Evolutionary conservation across 2,888 invertebrate species (phyloP).

Genomic region (Protophormia terraenovae): DNA sequence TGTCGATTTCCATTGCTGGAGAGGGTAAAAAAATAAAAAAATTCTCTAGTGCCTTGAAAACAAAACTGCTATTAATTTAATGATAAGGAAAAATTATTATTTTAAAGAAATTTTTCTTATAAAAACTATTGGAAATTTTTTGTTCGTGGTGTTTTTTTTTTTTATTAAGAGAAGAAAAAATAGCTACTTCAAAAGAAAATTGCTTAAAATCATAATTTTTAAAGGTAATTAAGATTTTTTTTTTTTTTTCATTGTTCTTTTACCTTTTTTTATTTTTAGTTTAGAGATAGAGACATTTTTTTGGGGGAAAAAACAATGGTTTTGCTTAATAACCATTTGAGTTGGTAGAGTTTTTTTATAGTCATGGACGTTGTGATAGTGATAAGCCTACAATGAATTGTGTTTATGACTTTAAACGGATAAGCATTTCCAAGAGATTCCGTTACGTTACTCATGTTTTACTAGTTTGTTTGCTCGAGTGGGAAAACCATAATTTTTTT

Average conservation of each 20-base stretch:
- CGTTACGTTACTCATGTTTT: constrained; percentile 37
- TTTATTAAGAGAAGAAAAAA: too few species aligned
- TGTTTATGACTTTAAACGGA: constrained; percentile 66
- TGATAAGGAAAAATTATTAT: constrained; percentile 38
- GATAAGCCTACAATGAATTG: constrained; percentile 67
- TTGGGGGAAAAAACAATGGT: constrained; percentile 15
- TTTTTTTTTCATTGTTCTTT: too few species aligned
- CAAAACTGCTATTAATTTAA: constrained; percentile 52
- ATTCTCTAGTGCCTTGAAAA: not conserved
- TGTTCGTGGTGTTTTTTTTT: not conserved
- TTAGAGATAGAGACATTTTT: constrained; percentile 2
- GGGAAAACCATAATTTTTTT: constrained; percentile 22
- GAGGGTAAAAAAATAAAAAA: not conserved
- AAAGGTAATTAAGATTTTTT: constrained; percentile 61
- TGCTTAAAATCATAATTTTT: constrained; percentile 58
- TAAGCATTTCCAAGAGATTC: constrained; percentile 56
- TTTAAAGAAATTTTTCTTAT: not conserved
- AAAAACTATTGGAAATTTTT: constrained; percentile 16
- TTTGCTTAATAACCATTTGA: constrained; percentile 56
- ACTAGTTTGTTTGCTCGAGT: not conserved
- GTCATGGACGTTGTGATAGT: constrained; percentile 17
- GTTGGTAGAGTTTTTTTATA: constrained; percentile 34
- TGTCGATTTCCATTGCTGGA: constrained; percentile 10
- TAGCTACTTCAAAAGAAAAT: constrained; percentile 40
- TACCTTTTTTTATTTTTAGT: constrained; percentile 14